phyloP scores from a whole-genome alignment of 2,797 vertebrate genomes.

The Caiman crocodilus region DNA sequence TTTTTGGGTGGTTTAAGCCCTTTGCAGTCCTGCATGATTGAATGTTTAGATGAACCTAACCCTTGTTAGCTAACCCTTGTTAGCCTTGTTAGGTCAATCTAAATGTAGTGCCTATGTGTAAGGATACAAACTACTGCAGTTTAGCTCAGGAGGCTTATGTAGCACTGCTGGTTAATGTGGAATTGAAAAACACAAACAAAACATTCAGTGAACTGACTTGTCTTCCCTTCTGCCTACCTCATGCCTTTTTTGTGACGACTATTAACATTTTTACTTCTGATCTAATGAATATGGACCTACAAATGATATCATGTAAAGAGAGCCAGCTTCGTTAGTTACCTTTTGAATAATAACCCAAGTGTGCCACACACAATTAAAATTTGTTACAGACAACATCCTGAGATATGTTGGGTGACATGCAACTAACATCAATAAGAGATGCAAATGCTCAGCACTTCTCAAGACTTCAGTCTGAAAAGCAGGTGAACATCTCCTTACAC shows the following conservation, averaged over 20 bases:
- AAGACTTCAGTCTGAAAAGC: neutral
- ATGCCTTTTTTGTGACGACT: too few relatives aligned
- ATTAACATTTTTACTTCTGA: neutral
- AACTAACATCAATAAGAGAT: neutral
- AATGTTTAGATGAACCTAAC: too few relatives aligned
- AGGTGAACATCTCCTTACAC: neutral
- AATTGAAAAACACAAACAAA: neutral
- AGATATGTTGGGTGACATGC: neutral
- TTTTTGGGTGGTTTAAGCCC: too few relatives aligned
- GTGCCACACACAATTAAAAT: neutral
- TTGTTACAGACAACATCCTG: neutral
- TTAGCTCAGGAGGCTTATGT: conserved; percentile 7
- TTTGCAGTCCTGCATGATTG: too few relatives aligned
- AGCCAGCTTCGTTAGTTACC: neutral
- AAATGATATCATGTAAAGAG: neutral
- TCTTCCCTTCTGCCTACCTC: neutral
- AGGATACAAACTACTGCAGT: neutral
- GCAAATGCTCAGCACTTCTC: neutral
- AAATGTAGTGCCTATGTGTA: neutral
- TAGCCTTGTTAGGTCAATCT: too few relatives aligned
- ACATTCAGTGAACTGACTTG: neutral
- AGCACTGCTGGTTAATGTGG: neutral
- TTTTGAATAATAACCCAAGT: neutral
- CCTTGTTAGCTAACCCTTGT: too few relatives aligned
- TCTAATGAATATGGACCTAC: neutral